Base-by-base conservation (phyloP, 2,888 invertebrate genomes). In the Panopea generosa region DNA sequence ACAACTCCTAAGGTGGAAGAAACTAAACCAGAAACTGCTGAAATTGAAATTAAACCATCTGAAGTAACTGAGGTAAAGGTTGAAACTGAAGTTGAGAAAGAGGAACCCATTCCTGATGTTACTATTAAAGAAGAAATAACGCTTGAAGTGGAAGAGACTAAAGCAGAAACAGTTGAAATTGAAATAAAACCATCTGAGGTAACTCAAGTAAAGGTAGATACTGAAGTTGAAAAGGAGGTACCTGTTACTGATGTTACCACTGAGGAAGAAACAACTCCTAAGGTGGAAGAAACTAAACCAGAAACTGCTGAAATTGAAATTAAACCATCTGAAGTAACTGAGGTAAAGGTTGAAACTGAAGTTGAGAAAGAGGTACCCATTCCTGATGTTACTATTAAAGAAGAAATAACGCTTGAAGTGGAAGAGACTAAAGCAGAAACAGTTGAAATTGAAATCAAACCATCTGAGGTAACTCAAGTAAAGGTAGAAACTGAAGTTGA, bases 401-500 rank as follows among this genome's bases (percentile, higher is more conserved):
- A 20, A 11, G 67, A 47, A 57, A 16, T 72, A 20, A 65, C 26
- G 22, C 72, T 68, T 22, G 16, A 47, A 18, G 45, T 67, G 43
- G 60, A 55, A 47, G 62, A 65, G 53, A 29, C 59, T 11, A 57
- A 50, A 22, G 26, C 38, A 61, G 75, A 75, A 45, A 57, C 52
- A 3, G 59, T 61, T 61, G 60, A 62, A 24, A 52, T 69, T 60
- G 55, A 55, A 50, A 61, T 73, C n/a, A 59, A 79, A 18, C 22
- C 55, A 50, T 65, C 65, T 20, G 49, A 14, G 9, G 59, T 73
- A 40, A 62, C 61, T 0, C 20, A 61, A 56, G 20, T 53, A 2
- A 45, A 53, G n/a, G 22, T 14, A 11, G 68, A 65, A 33, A 33
- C 55, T 22, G 62, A 72, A 14, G 49, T 24, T 29, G 26, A 60